Base-by-base conservation (phyloP, 2,888 invertebrate species). In the Sepiola atlantica region DNA sequence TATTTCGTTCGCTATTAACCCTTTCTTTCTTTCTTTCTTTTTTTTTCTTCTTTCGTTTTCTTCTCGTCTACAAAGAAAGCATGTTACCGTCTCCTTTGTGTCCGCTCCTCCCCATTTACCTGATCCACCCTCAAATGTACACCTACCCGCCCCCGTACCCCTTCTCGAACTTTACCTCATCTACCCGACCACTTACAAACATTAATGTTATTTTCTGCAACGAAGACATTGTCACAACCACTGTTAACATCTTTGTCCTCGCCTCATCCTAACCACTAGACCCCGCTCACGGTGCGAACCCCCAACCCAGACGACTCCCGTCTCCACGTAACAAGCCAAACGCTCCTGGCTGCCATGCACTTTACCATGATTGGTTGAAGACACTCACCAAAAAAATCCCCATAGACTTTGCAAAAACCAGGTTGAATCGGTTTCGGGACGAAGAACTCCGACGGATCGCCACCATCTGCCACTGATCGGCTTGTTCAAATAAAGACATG, bases 181-280 rank as follows among this genome's bases (percentile, higher is more conserved):
- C n/a, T 14, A 77, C 77, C 77, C 16, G n/a, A n/a, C 77, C n/a
- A 77, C 77, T 77, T 77, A 77, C 77, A 77, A 77, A 77, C 77
- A 77, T 77, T 77, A 77, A 77, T 77, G 77, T 77, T 77, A 77
- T 77, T 77, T 77, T 77, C 77, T 32, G n/a, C 77, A 77, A 14
- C 77, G 77, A 77, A 77, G 77, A 77, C n/a, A n/a, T 77, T 77
- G 77, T 77, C 77, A 77, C 77, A 77, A 77, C 77, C 77, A 77
- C 77, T 77, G 77, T 77, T 77, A 77, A 77, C 77, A 77, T 77
- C 77, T 77, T 77, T 77, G 77, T 77, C 77, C 77, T 77, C 77
- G n/a, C 77, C 77, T 77, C 77, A n/a, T n/a, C 77, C 77, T 77
- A 77, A 77, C 77, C 77, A 77, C 77, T n/a, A n/a, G 77, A 77